Evolutionary conservation across 2,797 vertebrate genomes (phyloP), one percentile per base, ranked within the genome.

Genomic region (Danio tinwini): DNA sequence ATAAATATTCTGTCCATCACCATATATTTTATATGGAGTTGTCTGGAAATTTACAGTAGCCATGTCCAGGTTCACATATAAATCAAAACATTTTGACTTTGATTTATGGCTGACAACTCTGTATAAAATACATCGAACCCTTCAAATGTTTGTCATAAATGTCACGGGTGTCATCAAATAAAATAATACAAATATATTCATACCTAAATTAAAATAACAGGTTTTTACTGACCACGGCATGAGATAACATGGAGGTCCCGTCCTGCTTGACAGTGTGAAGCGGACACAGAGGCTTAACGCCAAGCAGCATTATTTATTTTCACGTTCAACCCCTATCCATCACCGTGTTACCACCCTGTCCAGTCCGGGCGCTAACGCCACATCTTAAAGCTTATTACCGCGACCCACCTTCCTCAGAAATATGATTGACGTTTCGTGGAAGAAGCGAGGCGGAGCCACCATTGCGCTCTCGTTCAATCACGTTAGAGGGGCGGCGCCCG

Each of bases 401-500:
- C 86, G 87, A 86, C 87, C 88, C 89, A 88, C 89, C 88, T 90
- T 87, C 84, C 64, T 86, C 59, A 73, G 80, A 52, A 79, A 84
- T 78, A 83, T 92, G 91, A 91, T 91, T 88, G 91, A 91, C 91
- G 88, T 90, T 89, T 88, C 88, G 81, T 21, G 87, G 42, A 89
- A 90, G 88, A 85, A 87, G 83, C 83, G 85, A 89, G 91, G 92
- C 89, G 92, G 92, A 86, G 91, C 88, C 88, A 90, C 89, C 86
- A 80, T 83, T 14, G 85, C 87, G 86, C 85, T 80, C 84, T 84
- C 86, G 83, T 85, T 92, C 90, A 91, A 91, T 91, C 88, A 87
- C 82, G 87, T 5, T 81, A 85, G 81, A 13, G 6, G 42, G 81
- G 56, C 55, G 72, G 42, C 6, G 10, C 58, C 88, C 81, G 89